phyloP scores from a whole-genome alignment of 2,888 invertebrate genomes.

The Alitta virens region DNA sequence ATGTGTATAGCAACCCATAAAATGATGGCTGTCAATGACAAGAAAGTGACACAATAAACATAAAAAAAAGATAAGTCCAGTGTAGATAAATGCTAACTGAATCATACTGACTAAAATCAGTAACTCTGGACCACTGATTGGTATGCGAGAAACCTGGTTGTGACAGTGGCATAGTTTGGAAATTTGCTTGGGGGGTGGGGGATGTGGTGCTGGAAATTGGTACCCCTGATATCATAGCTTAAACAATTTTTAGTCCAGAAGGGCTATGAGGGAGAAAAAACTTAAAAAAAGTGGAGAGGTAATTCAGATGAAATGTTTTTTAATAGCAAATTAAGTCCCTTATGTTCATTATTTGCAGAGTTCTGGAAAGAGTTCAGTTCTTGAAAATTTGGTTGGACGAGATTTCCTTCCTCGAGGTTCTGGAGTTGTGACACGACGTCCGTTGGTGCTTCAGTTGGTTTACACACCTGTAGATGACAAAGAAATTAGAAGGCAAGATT shows the following conservation, averaged over 20 bases:
- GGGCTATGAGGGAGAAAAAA: too few species aligned
- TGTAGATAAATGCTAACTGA: background rate
- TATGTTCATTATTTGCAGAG: slow-evolving; percentile 66
- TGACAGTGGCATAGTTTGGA: too few species aligned
- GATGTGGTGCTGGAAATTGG: too few species aligned
- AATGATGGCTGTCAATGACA: background rate
- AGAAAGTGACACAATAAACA: background rate
- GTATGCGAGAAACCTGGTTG: too few species aligned
- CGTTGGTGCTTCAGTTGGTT: slow-evolving; percentile 88
- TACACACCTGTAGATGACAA: slow-evolving; percentile 87
- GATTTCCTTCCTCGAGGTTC: slow-evolving; percentile 96
- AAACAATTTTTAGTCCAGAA: too few species aligned
- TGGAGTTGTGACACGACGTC: slow-evolving; percentile 95
- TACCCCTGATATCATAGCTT: too few species aligned
- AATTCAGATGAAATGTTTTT: background rate
- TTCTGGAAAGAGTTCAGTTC: slow-evolving; percentile 98
- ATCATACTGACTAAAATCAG: too few species aligned
- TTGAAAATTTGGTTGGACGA: slow-evolving; percentile 94
- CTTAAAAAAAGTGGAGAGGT: too few species aligned
- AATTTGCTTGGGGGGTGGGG: too few species aligned
- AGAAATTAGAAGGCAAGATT: slow-evolving; percentile 76
- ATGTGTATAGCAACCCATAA: too few species aligned
- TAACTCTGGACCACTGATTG: too few species aligned
- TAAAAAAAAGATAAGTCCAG: background rate
- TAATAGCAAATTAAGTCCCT: background rate